Evolutionary conservation across 2,113 vertebrate species (phyloP), one percentile per base, ranked within the genome.

Genomic region (Plotosus lineatus): DNA sequence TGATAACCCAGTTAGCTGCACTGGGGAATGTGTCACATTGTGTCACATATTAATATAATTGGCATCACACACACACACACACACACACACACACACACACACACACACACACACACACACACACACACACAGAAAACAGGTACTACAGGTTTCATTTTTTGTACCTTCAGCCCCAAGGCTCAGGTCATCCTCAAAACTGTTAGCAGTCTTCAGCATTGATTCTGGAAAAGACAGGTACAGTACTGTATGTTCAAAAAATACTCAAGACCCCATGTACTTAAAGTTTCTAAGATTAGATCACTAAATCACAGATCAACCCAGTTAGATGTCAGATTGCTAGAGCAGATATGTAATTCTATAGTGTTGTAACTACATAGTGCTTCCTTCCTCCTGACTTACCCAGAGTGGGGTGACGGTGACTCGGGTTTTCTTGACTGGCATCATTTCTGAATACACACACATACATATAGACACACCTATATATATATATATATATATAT

Each of bases 161-260:
- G 87, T 90, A 97, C 97, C 96, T 88, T 98, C 96, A 55, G 95
- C 95, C 88, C 95, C 96, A 28, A 95, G 92, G 71, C 84, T 92
- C 83, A 97, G 89, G 69, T 97, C 95, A 87, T 96, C 95, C 73
- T 95, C 94, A 76, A 92, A 92, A 86, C 93, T 95, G 86, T 87
- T 85, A 48, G 83, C 86, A 2, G 73, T 23, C 87, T 83, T 92
- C 75, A 90, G 76, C 10, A 79, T 73, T 73, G 87, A 79, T 48
- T 91, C 96, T 97, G 86, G 3, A 50, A 85, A 15, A 26, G 61
- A 65, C 10, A 31, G n/a, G n/a, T n/a, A n/a, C n/a, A n/a, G n/a
- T n/a, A n/a, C n/a, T n/a, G n/a, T 4, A 19, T 66, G 15, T n/a
- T 6, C 31, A 21, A 50, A 51, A 65, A 6, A n/a, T 53, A 26